A percentile compares a stretch with the other conserved stretches of the same genome.
phyloP scores from a whole-genome alignment of 2,113 vertebrate species.

The Odocoileus virginianus region DNA sequence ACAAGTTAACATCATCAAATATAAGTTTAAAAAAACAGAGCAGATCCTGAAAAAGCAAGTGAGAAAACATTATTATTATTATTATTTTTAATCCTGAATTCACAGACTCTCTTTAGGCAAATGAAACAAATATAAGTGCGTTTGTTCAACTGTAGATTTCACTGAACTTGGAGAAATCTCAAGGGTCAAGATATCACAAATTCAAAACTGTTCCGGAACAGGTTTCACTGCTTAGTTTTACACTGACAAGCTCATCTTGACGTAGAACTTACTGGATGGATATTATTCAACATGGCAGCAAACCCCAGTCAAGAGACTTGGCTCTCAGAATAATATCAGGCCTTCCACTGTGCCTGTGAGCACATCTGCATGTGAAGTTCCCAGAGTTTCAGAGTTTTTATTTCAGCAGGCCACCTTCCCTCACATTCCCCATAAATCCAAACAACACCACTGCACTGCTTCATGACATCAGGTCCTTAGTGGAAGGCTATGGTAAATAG shows the following conservation, averaged over 20 bases:
- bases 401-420: background rate
- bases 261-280: background rate
- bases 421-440: conserved; percentile 36
- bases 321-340: background rate
- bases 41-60: background rate
- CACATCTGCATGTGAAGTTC: background rate
- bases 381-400: background rate
- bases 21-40: background rate
- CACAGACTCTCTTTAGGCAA: background rate
- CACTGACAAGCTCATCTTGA: background rate
- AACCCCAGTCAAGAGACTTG: background rate
- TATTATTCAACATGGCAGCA: background rate
- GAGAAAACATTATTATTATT: background rate
- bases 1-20: background rate
- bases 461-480: background rate
- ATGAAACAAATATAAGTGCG: background rate
- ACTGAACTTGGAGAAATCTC: background rate
- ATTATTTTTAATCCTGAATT: background rate
- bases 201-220: background rate
- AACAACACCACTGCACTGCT: background rate
- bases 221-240: background rate
- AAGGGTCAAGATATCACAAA: background rate
- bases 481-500: background rate
- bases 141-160: background rate
- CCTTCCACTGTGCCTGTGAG: fast-evolving